Conservation (phyloP, 1,140 invertebrate genomes). For the Coptotermes formosanus region DNA sequence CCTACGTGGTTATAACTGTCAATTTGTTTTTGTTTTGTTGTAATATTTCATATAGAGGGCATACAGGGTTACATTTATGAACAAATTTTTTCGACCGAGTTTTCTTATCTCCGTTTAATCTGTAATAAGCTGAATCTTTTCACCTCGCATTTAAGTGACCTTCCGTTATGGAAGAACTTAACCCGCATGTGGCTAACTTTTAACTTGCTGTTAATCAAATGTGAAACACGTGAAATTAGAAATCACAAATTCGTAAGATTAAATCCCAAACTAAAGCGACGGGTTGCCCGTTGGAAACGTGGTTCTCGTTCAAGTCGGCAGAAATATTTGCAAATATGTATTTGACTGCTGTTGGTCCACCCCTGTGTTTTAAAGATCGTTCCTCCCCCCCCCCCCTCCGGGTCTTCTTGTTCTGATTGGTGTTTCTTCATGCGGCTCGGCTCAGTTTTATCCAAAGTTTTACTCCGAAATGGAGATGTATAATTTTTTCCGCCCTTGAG, state of each 20-base stretch:
- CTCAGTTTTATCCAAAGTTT: neutral
- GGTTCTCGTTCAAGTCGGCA: neutral
- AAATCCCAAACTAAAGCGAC: neutral
- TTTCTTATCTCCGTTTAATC: too few relatives aligned
- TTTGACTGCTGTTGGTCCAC: neutral
- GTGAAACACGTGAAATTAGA: neutral
- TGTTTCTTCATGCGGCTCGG: neutral
- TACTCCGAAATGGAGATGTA: neutral
- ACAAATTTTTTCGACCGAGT: too few relatives aligned
- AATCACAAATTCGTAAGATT: neutral
- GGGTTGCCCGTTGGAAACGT: neutral
- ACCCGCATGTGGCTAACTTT: too few relatives aligned
- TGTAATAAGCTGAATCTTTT: too few relatives aligned
- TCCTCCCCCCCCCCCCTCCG: neutral
- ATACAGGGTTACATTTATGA: too few relatives aligned
- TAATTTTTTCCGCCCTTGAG: neutral
- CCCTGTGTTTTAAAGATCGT: neutral
- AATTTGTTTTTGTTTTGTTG: too few relatives aligned
- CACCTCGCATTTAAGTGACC: too few relatives aligned
- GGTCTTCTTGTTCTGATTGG: neutral
- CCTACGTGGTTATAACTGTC: too few relatives aligned
- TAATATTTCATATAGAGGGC: too few relatives aligned
- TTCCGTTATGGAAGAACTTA: too few relatives aligned
- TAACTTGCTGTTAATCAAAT: too few relatives aligned
- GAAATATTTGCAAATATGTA: neutral